Percentiles rank a stretch among this genome's conserved stretches.
Conservation (phyloP, 2,797 vertebrate species). For the Hippopotamyrus pictus region DNA sequence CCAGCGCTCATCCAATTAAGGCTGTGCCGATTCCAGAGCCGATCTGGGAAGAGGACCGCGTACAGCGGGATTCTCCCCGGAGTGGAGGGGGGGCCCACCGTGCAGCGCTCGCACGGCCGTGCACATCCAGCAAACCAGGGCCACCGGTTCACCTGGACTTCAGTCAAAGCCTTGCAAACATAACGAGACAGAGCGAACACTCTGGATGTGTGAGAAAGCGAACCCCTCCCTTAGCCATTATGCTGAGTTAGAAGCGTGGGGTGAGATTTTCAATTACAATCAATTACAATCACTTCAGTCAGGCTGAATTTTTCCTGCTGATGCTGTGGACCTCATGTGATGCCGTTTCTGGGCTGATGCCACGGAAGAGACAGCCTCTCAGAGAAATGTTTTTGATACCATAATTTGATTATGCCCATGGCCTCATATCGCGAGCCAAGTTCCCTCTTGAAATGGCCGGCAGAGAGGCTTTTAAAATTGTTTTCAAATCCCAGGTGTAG, state of each 20-base stretch:
- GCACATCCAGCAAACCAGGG: not conserved
- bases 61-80: not conserved
- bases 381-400: not conserved
- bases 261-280: not conserved
- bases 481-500: not conserved
- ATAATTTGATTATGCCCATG: not conserved
- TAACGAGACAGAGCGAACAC: not conserved
- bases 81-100: not conserved
- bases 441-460: not conserved
- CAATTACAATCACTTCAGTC: slow-evolving; percentile 9
- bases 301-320: not conserved
- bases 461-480: not conserved
- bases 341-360: not conserved
- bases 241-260: not conserved
- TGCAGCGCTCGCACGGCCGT: not conserved
- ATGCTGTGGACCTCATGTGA: not conserved
- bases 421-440: not conserved
- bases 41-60: not conserved
- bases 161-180: not conserved
- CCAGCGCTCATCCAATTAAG: slow-evolving; percentile 5
- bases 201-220: not conserved
- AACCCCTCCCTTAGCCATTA: not conserved
- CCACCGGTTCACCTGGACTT: not conserved
- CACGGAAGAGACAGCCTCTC: not conserved
- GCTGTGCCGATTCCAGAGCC: not conserved